A percentile compares a stretch with the other conserved stretches of the same genome.
Conservation (phyloP, 92 coral and sea anemone genomes). For the Palythoa heliodiscus region DNA sequence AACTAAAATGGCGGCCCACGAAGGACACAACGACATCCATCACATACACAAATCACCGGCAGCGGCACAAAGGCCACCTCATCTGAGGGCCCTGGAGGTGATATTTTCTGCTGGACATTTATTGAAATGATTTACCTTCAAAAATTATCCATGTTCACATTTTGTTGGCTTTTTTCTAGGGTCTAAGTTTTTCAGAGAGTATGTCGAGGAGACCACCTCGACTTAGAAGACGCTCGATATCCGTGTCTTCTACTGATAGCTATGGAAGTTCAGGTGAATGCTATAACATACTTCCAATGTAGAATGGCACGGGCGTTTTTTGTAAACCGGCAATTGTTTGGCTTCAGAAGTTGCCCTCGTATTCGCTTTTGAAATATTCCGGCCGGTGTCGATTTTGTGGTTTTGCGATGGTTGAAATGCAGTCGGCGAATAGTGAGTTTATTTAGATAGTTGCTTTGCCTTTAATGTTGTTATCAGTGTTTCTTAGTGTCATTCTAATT, state of each 20-base stretch:
- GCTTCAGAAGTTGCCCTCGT: slow-evolving; percentile 23
- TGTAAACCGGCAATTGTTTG: not conserved
- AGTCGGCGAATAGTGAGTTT: slow-evolving; percentile 19
- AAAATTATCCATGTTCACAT: not conserved
- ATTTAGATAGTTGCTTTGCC: not conserved
- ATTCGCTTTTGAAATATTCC: slow-evolving; percentile 15
- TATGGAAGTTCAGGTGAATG: slow-evolving; percentile 98
- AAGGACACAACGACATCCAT: slow-evolving; percentile 68
- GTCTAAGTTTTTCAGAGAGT: slow-evolving; percentile 97
- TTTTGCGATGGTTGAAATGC: slow-evolving; percentile 29
- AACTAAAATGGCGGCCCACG: slow-evolving; percentile 93
- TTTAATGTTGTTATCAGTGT: slow-evolving; percentile 14
- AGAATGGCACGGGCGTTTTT: not conserved
- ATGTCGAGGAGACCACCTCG: slow-evolving; percentile 99
- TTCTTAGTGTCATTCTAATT: slow-evolving; percentile 12
- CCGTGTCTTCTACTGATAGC: slow-evolving; percentile 99
- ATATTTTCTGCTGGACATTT: not conserved
- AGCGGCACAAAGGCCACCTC: slow-evolving; percentile 99
- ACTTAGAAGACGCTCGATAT: slow-evolving; percentile 99
- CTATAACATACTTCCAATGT: slow-evolving; percentile 12
- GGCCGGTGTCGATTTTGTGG: slow-evolving; percentile 24
- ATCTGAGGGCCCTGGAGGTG: slow-evolving; percentile 94
- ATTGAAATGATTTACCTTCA: not conserved
- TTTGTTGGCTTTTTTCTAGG: slow-evolving; percentile 75
- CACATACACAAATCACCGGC: slow-evolving; percentile 96